Evolutionary conservation across 1,140 invertebrate genomes (phyloP), one percentile per base, ranked within the genome.

Genomic region (Drosophila elegans): DNA sequence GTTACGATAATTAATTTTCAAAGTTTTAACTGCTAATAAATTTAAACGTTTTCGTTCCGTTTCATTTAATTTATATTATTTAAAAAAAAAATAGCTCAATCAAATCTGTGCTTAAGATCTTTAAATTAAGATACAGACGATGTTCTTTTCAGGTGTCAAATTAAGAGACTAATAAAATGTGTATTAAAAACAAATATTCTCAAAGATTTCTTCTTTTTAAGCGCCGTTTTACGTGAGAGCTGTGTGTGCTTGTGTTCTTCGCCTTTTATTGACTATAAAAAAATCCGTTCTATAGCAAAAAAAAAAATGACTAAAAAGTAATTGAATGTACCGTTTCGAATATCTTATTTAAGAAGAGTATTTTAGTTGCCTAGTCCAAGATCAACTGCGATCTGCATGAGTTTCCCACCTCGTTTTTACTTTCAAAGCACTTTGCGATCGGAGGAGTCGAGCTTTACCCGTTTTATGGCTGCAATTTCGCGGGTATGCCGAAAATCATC

Each of bases 391-490:
- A 11, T 42, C 21, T 6, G 9, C 10, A 25, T 16, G 9, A 32
- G 53, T 34, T 49, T 71, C 13, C 61, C 61, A 52, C 46, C 61
- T 57, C 45, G 68, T 80, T 83, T 83, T 86, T 80, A 88, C 84
- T 88, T 86, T 83, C 75, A 83, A 76, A 79, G 52, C 36, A 68
- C 54, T 27, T 32, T 11, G 29, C 42, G 38, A 44, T 61, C 48
- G 36, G 32, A 63, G 44, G 36, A 44, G 57, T 3, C 41, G 39
- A 38, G 48, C 48, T 34, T 34, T 51, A 34, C 25, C 42, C 53
- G 29, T 80, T 86, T 88, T 69, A 88, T 82, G 48, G 79, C 83
- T 53, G 72, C 71, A 73, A 88, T 83, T 86, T 79, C 54, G 62
- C 60, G 66, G 75, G 55, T 79, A 66, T 67, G 83, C 63, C 41